Base-by-base conservation (phyloP, 2,113 vertebrate species). In the Chaenogobius annularis region DNA sequence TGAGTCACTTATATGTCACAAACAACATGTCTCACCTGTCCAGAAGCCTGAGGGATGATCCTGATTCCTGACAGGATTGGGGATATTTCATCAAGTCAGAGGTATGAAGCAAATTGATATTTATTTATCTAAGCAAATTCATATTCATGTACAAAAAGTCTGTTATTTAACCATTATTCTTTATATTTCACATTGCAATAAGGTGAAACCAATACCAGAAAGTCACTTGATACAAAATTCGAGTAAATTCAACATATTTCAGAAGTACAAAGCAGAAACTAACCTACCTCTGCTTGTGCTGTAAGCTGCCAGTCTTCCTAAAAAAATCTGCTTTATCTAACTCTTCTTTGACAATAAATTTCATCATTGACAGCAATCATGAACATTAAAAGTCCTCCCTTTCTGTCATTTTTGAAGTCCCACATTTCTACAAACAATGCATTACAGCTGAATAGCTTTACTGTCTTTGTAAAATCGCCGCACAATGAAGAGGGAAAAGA, bases 1-100 rank as follows among this genome's bases (percentile, higher is more conserved):
- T 55, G 17, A 58, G 26, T 47, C 66, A 31, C 58, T 64, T 47
- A 67, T 35, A 31, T 62, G 19, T 74, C 48, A 64, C 55, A 72
- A 77, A 82, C 66, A 68, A 3, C 68, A 63, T 66, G 56, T 26
- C 12, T 77, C 58, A 72, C 66, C 43, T 47, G 43, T 26, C 19
- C 4, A 66, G 37, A 17, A 22, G 40, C 44, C 44, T 22, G 8
- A 20, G 6, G 64, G 43, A 46, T 20, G n/a, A 10, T 22, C 10
- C 64, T 66, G 43, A 66, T 40, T 22, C n/a, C 64, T 66, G 64
- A 66, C 64, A 66, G 40, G n/a, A 20, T 13, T 2, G 47, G 64
- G 64, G 44, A n/a, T n/a, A 66, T 46, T 44, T 66, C 43, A 47
- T 13, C 12, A 47, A 23, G 20, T 19, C 64, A 23, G 43, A 12